Evolutionary conservation across 2,113 vertebrate species (phyloP).

Genomic region (Gallinago undulata): DNA sequence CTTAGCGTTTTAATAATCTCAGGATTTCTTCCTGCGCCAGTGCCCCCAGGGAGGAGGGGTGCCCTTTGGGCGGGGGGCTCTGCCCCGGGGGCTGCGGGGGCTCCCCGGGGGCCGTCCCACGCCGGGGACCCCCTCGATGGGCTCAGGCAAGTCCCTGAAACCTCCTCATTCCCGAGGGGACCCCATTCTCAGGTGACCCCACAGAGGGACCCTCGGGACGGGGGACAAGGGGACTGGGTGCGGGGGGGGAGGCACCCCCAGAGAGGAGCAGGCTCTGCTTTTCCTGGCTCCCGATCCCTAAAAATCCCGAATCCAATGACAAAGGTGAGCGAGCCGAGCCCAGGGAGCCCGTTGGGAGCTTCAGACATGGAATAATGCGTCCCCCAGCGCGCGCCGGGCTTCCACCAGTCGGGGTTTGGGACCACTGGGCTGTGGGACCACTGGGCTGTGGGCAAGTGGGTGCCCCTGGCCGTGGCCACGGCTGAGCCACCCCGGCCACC

Average conservation of each 20-base stretch:
- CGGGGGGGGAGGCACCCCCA: rapidly evolving
- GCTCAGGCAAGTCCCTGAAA: not conserved
- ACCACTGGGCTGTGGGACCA: not conserved
- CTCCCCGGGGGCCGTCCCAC: rapidly evolving
- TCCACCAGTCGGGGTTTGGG: not conserved
- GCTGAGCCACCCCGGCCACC: not conserved
- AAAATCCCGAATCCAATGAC: not conserved
- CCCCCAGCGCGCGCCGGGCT: not conserved
- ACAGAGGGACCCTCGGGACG: rapidly evolving
- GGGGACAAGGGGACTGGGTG: rapidly evolving
- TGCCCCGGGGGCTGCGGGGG: not conserved
- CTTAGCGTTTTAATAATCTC: not conserved
- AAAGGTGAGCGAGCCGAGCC: not conserved
- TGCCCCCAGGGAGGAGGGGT: not conserved
- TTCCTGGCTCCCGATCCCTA: not conserved
- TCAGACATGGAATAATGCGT: not conserved
- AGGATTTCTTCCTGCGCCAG: not conserved
- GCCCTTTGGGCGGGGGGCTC: no score
- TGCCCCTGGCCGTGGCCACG: not conserved
- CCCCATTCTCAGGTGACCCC: not conserved
- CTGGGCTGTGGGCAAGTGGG: not conserved
- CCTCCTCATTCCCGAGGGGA: not conserved
- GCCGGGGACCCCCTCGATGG: rapidly evolving
- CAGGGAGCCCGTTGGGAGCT: not conserved
- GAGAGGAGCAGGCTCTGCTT: not conserved